Evolutionary conservation across 2,113 vertebrate species (phyloP), one percentile per base, ranked within the genome.

Genomic region (Thomomys bottae): DNA sequence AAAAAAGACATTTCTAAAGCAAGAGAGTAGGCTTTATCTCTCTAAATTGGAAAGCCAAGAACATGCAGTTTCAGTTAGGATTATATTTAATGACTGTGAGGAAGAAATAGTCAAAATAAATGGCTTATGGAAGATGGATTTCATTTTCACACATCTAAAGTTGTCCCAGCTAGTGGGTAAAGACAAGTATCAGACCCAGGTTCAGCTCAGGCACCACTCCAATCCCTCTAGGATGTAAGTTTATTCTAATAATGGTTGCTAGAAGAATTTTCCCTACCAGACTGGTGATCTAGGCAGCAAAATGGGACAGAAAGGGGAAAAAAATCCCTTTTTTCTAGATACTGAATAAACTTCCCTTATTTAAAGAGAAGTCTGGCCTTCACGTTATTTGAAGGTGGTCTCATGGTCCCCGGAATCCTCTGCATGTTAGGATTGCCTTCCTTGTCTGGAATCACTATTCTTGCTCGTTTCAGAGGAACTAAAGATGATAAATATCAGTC

Each of bases 1-100:
- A 89, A 92, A 45, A 78, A 89, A 42, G 45, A 68, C 23, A 84
- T 75, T 90, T 94, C 88, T 70, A 90, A 96, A 95, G 54, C n/a
- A 88, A 87, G 61, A 57, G 32, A 87, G 64, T 75, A 79, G 82
- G 42, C 68, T 85, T 92, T 93, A 86, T 78, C 70, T 94, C 91
- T 88, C 82, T 89, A 83, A 94, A 88, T 72, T 80, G 67, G 71
- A 86, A 91, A 71, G n/a, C 42, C 76, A 88, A 73, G 63, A 90
- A 84, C 80, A 94, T 14, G 34, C 23, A 49, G 57, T 77, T 86
- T 94, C 28, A 66, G 49, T 91, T 26, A 79, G 23, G 34, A 89
- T 82, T 89, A 63, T 80, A 92, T 90, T 94, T 90, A 87, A 93
- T 95, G 70, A 93, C 36, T 36, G 28, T 20, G 32, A 72, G 57